Percentiles rank a stretch among this genome's conserved stretches.
Conservation (phyloP, 2,888 invertebrate species). For the Lapara coniferarum region DNA sequence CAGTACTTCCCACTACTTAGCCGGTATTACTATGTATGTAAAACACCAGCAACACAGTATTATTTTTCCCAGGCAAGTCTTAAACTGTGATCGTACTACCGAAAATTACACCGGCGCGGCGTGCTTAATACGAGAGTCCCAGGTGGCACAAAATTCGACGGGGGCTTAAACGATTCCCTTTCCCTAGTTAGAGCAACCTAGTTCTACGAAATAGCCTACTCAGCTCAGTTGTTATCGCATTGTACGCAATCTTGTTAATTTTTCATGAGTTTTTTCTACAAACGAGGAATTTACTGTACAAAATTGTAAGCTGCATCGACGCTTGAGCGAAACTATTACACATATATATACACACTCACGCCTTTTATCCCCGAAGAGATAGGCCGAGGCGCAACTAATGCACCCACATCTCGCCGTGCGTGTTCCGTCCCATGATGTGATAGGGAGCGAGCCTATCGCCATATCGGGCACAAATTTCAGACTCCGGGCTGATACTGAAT, state of each 20-base stretch:
- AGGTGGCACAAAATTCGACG: slow-evolving; percentile 64
- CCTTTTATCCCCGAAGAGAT: no score
- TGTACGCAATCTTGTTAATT: slow-evolving; percentile 24
- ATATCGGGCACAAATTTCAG: no score
- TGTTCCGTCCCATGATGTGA: no score
- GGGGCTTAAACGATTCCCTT: slow-evolving; percentile 72
- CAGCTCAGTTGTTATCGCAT: slow-evolving; percentile 42
- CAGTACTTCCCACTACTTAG: no score
- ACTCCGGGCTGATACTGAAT: no score
- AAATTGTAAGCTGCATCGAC: slow-evolving; percentile 10
- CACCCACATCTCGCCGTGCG: no score
- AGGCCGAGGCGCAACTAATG: no score
- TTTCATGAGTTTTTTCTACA: slow-evolving; percentile 16
- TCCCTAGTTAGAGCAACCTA: slow-evolving; percentile 60
- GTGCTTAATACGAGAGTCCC: slow-evolving; percentile 56
- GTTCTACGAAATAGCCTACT: slow-evolving; percentile 48
- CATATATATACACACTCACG: no score
- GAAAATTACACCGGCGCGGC: slow-evolving; percentile 57
- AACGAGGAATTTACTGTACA: slow-evolving; percentile 7
- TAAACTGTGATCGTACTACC: slow-evolving; percentile 25
- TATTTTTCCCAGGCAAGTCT: slow-evolving; percentile 11
- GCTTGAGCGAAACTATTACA: no score
- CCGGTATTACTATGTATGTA: background rate
- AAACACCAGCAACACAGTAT: slow-evolving; percentile 20
- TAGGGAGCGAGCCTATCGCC: no score